Base-by-base conservation (phyloP, 2,797 vertebrate species). In the Microctenopoma lineatum region DNA sequence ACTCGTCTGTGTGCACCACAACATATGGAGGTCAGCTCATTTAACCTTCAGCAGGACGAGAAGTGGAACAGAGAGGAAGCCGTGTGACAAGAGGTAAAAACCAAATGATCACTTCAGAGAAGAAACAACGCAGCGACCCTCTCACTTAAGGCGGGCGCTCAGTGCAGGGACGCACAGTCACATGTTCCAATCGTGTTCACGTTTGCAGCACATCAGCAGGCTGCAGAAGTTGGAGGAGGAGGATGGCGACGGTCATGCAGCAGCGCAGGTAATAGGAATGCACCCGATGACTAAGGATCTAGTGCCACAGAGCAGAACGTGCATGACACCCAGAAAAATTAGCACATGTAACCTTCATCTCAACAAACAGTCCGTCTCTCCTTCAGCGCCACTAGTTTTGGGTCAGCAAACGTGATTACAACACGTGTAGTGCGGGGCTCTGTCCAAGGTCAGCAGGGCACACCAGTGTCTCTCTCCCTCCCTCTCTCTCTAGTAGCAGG, bases 111-210 rank as follows among this genome's bases (percentile, higher is more conserved):
- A 58, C 65, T 62, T 47, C 58, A 0, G 15, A 50, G 66, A 66
- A 80, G 73, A 75, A 63, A 50, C 14, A 42, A 39, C 56, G 26
- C 48, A 75, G 42, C 18, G 39, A 56, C 46, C 26, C 1, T 14
- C 61, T 59, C 47, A 15, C 75, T 67, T 71, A 55, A 67, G 34
- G 32, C 57, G 55, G 65, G 34, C 64, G 18, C 73, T 72, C 39
- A 59, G 67, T 25, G 18, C 65, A 26, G 16, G 57, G 65, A 72
- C 59, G 45, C 6, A 68, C 18, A 78, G 69, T 72, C 78, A 39
- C 64, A 80, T 70, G 83, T 85, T 87, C 83, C 77, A 81, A 89
- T 84, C 63, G 15, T 58, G 73, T 77, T 86, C 70, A 74, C 73
- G 81, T 68, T 87, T 73, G 77, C 74, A 80, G 81, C 64, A 38